Conservation (phyloP, 2,113 vertebrate genomes). For the Odobenus rosmarus region DNA sequence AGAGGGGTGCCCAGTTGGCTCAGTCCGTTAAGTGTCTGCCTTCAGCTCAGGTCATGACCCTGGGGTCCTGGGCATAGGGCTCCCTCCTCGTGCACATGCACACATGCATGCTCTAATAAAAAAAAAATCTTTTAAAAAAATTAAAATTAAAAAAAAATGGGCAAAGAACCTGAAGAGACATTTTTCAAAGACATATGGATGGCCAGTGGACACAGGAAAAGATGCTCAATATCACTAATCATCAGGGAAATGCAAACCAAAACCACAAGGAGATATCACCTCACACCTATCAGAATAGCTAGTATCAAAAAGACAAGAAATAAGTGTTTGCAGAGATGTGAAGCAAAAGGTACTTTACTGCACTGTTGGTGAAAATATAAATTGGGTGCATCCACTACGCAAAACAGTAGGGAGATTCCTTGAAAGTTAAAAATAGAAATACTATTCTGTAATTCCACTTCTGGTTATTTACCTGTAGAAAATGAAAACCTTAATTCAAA, state of each 20-base stretch:
- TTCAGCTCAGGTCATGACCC: neutral
- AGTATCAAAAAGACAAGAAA: neutral
- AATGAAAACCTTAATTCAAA: neutral
- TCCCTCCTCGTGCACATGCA: neutral
- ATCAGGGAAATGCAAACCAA: neutral
- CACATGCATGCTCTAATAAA: neutral
- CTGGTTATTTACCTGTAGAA: neutral
- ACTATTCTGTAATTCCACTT: neutral
- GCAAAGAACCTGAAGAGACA: neutral
- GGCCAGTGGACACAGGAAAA: neutral
- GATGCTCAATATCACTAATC: neutral
- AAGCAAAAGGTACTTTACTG: neutral
- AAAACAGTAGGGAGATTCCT: neutral
- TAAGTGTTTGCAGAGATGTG: neutral
- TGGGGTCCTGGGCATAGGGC: neutral
- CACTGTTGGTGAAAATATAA: neutral
- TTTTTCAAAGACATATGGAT: neutral
- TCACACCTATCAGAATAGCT: neutral
- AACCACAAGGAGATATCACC: neutral
- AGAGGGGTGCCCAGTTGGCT: neutral
- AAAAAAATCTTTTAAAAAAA: neutral
- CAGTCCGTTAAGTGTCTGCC: neutral
- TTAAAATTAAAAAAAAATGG: neutral
- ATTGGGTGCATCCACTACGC: neutral
- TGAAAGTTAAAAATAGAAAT: neutral